Evolutionary conservation across 1,140 invertebrate genomes (phyloP).

Genomic region (Magallana angulata): DNA sequence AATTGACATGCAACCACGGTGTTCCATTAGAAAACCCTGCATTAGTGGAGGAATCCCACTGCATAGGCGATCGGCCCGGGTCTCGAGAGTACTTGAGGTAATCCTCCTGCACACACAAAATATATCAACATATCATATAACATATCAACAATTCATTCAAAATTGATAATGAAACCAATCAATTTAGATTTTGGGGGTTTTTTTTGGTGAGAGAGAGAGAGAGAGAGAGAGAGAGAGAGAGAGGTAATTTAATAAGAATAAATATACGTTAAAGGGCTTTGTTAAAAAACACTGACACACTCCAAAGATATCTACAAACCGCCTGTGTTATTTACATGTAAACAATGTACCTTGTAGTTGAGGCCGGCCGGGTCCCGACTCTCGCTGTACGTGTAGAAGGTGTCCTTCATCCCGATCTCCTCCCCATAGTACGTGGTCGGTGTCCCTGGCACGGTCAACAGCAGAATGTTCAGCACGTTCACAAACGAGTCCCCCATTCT

Average conservation of each 20-base stretch:
- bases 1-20: slow-evolving; percentile 86
- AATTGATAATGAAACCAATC: too few relatives aligned
- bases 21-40: slow-evolving; percentile 82
- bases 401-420: slow-evolving; percentile 74
- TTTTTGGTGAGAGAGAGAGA: too few relatives aligned
- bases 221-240: too few relatives aligned
- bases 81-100: slow-evolving; percentile 80
- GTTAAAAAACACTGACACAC: too few relatives aligned
- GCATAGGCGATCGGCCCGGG: slow-evolving; percentile 87
- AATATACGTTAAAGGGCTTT: too few relatives aligned
- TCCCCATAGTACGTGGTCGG: slow-evolving; percentile 75
- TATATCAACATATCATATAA: too few relatives aligned
- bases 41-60: slow-evolving; percentile 84
- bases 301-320: too few relatives aligned
- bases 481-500: slow-evolving; percentile 47
- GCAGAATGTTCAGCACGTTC: slow-evolving; percentile 52
- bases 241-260: too few relatives aligned
- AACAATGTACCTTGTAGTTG: slow-evolving; percentile 36
- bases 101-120: background rate
- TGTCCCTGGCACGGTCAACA: slow-evolving; percentile 52
- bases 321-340: background rate
- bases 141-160: too few relatives aligned
- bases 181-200: too few relatives aligned
- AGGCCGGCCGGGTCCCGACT: slow-evolving; percentile 65
- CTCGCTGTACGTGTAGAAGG: slow-evolving; percentile 62